A percentile compares a stretch with the other conserved stretches of the same genome.
These are phyloP conservation scores for Crocallis elinguaria DNA, from an alignment of 2,888 invertebrate species.

Conservation along the genomic window DNA sequence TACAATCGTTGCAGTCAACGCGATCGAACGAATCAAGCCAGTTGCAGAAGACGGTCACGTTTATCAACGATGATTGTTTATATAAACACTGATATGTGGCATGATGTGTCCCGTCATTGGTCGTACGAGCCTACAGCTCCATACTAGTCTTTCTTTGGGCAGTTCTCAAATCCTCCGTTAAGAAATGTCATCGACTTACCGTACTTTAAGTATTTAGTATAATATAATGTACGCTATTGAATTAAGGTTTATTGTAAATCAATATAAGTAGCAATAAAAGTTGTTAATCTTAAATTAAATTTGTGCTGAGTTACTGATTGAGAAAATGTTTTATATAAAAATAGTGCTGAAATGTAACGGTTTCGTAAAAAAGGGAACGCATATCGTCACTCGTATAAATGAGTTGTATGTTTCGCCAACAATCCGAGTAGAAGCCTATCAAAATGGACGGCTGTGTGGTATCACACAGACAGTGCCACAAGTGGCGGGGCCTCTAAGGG, in stretches of 20 bases:
- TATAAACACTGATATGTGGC: conserved; percentile 78
- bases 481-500: conserved; percentile 36
- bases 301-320: conserved; percentile 31
- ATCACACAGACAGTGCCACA: conserved; percentile 49
- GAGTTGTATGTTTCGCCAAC: conserved; percentile 6
- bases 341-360: conserved; percentile 27
- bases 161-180: conserved; percentile 41
- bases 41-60: conserved; percentile 54
- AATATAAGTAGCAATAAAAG: conserved; percentile 35
- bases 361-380: background rate
- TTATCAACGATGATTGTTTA: conserved; percentile 54
- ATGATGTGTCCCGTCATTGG: conserved; percentile 81
- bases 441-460: conserved; percentile 57
- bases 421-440: conserved; percentile 38
- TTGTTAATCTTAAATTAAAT: conserved; percentile 26
- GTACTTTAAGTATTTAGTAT: too few relatives aligned
- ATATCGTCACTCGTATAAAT: conserved; percentile 6
- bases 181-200: conserved; percentile 38
- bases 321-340: conserved; percentile 32
- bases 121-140: conserved; percentile 58
- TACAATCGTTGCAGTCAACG: conserved; percentile 23
- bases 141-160: conserved; percentile 48
- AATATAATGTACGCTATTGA: conserved; percentile 18
- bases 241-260: conserved; percentile 28
- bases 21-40: too few relatives aligned